These are phyloP conservation scores for Drosophila anomalata DNA, from an alignment of 2,888 invertebrate genomes.

Conservation along the genomic window DNA sequence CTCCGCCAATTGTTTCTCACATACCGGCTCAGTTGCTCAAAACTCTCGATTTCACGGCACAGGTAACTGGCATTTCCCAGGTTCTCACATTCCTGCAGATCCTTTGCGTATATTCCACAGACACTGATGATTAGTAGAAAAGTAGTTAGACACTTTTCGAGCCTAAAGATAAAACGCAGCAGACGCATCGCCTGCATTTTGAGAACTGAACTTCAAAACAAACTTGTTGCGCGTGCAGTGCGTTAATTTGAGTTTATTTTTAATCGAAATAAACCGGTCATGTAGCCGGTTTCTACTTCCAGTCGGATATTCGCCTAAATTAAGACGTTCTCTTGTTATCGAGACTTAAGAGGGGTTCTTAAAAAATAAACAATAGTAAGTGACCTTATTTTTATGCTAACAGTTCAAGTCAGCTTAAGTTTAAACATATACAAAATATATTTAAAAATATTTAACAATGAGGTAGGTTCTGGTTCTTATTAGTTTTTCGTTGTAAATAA, in stretches of 20 bases:
- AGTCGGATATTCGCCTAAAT: neutral
- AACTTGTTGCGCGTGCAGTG: neutral
- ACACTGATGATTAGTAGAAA: neutral
- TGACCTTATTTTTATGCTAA: neutral
- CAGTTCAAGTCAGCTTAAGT: neutral
- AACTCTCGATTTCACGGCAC: conserved; percentile 61
- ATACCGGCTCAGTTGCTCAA: conserved; percentile 52
- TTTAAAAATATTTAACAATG: neutral
- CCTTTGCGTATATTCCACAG: conserved; percentile 38
- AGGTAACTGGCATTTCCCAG: conserved; percentile 23
- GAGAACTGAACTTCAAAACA: conserved; percentile 27
- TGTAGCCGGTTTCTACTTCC: conserved; percentile 52
- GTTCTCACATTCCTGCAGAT: conserved; percentile 57
- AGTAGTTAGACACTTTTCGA: conserved; percentile 1
- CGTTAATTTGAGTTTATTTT: conserved; percentile 45
- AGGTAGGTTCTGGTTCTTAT: too few relatives aligned
- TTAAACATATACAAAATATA: neutral
- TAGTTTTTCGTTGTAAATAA: neutral
- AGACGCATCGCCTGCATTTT: conserved; percentile 48
- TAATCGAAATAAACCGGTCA: conserved; percentile 49
- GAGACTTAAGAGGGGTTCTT: neutral
- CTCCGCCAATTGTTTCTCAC: conserved; percentile 52
- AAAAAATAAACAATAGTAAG: neutral
- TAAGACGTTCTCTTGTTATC: neutral
- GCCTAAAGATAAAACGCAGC: conserved; percentile 20